Conservation (phyloP, 23 tunicate genomes). For the Phallusia fumigata region DNA sequence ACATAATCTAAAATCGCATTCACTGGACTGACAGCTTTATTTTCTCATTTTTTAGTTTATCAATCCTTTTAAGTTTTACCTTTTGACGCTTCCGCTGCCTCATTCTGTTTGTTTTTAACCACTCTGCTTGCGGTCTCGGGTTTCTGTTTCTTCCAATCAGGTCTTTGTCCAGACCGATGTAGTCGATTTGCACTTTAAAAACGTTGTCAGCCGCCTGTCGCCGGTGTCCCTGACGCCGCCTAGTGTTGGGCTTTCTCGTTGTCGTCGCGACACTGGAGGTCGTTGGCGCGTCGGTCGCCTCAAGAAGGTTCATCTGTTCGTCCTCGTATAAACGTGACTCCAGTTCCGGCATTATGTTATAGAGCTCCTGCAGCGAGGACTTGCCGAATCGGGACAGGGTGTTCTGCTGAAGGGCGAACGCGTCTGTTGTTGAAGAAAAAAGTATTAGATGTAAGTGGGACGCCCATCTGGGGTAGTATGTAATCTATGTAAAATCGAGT, state of each 20-base stretch:
- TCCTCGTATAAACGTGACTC: background rate
- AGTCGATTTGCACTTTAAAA: background rate
- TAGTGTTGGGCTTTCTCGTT: background rate
- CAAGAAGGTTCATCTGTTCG: conserved; percentile 14
- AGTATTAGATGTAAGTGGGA: too few relatives aligned
- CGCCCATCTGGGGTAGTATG: too few relatives aligned
- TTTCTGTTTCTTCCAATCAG: background rate
- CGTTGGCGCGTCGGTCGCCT: background rate
- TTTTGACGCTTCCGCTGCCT: background rate
- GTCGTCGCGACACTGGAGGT: background rate
- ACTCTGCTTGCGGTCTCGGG: background rate
- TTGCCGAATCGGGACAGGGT: background rate
- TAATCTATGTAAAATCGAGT: too few relatives aligned
- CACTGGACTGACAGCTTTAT: too few relatives aligned
- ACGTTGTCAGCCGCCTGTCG: background rate
- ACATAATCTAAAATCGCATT: too few relatives aligned
- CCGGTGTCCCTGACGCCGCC: background rate
- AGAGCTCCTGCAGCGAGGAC: background rate
- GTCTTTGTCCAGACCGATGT: background rate
- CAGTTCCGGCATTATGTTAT: background rate
- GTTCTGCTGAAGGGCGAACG: background rate
- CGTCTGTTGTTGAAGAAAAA: too few relatives aligned
- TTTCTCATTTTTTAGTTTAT: too few relatives aligned
- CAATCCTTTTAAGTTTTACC: background rate
- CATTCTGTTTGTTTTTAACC: background rate